Evolutionary conservation across 2,888 invertebrate genomes (phyloP), one percentile per base, ranked within the genome.

Genomic region (Leucoptera coffeella): DNA sequence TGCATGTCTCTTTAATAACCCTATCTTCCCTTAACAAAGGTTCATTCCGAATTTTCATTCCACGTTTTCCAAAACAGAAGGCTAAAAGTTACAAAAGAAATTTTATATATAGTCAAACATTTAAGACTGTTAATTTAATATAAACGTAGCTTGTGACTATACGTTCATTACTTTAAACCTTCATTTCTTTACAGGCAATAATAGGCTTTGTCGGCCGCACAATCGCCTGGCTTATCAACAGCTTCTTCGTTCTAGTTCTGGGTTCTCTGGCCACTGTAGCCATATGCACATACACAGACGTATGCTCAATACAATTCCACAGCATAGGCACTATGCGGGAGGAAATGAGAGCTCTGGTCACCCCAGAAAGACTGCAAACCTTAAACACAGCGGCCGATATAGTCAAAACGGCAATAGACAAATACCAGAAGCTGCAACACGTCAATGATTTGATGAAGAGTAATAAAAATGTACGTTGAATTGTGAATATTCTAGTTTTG

Each of bases 401-500:
- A 22, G 75, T 81, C 2, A 73, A 75, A 38, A 73, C 64, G 17
- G 80, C 80, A 3, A 71, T 81, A 28, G 72, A 77, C 27, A 78
- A 78, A 41, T 81, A 79, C 34, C 61, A 67, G 37, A 57, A 52
- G 29, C 61, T 65, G 24, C 65, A 67, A 32, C 50, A 51, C 32
- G 50, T 59, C 0, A 35, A 48, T 4, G 50, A 50, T 17, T 62
- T 58, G 7, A n/a, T n/a, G n/a, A n/a, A n/a, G n/a, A n/a, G n/a
- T n/a, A n/a, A n/a, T n/a, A n/a, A n/a, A n/a, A n/a, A n/a, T n/a
- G n/a, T n/a, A n/a, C n/a, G n/a, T n/a, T n/a, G n/a, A n/a, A n/a
- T n/a, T n/a, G n/a, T n/a, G n/a, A n/a, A n/a, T n/a, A n/a, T n/a
- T n/a, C n/a, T n/a, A n/a, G n/a, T n/a, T n/a, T n/a, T n/a, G n/a